Evolutionary conservation across 2,797 vertebrate species (phyloP).

Genomic region (Dipus sagitta): DNA sequence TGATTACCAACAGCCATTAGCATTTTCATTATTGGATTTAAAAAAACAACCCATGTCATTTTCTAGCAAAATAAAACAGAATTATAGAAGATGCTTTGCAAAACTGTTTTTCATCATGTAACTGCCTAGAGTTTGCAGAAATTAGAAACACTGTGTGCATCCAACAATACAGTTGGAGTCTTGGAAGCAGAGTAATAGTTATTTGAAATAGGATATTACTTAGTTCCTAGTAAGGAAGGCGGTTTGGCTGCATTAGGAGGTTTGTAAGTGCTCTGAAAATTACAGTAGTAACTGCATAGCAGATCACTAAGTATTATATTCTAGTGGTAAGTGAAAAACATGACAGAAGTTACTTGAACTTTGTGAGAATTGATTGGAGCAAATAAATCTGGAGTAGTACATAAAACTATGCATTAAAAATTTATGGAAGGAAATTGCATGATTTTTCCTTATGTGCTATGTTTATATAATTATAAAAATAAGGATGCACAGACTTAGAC

Average conservation of each 20-base stretch:
- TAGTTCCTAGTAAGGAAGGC: not conserved
- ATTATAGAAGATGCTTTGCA: not conserved
- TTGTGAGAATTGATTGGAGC: not conserved
- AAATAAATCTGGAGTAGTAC: not conserved
- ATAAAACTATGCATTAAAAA: not conserved
- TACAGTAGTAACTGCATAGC: not conserved
- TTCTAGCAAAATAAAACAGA: conserved; percentile 21
- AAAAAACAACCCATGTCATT: not conserved
- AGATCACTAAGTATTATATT: conserved; percentile 21
- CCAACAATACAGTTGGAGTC: not conserved
- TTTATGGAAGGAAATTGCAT: conserved; percentile 9
- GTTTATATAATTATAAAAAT: conserved; percentile 29
- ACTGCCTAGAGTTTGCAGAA: conserved; percentile 19
- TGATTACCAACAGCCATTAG: not conserved
- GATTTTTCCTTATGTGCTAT: not conserved
- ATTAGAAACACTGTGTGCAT: not conserved
- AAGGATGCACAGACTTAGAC: conserved; percentile 5
- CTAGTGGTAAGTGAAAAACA: conserved; percentile 26
- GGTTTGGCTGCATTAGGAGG: not conserved
- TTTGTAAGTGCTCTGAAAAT: conserved; percentile 22
- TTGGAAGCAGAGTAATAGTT: not conserved
- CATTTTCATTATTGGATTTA: not conserved
- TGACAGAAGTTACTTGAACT: conserved; percentile 4
- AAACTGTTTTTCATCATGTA: not conserved
- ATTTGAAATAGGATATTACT: not conserved